These are phyloP conservation scores for Hemiprocne comata DNA, from an alignment of 2,113 vertebrate genomes.

Conservation along the genomic window DNA sequence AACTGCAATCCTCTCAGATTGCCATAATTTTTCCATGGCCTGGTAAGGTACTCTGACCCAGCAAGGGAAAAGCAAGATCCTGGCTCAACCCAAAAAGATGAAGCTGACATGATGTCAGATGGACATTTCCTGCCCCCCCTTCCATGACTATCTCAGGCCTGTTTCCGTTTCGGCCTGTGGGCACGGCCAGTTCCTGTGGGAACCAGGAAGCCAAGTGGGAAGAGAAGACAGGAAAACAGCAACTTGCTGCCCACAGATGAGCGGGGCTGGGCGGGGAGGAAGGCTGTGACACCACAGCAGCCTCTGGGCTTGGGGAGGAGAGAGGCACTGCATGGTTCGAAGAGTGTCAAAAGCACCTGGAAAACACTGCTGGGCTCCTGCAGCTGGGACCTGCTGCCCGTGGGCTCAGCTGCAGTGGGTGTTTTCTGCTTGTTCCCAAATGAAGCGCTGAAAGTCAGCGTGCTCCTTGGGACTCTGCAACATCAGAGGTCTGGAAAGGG, in stretches of 20 bases:
- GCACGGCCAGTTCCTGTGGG: conserved; percentile 79
- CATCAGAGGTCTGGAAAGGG: background rate
- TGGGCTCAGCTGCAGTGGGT: accelerated
- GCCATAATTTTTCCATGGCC: accelerated
- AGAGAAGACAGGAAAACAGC: conserved; percentile 62
- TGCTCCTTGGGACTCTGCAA: background rate
- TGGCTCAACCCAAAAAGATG: background rate
- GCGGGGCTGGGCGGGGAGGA: background rate
- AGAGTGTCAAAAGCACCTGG: background rate
- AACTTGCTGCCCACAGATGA: conserved; percentile 18
- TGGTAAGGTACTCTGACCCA: background rate
- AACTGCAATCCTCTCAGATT: background rate
- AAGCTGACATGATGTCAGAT: conserved; percentile 51
- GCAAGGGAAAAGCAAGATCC: background rate
- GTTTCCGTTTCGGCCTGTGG: conserved; percentile 56
- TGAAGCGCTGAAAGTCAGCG: accelerated
- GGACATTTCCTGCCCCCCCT: background rate
- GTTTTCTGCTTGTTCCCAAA: background rate
- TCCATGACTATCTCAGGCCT: conserved; percentile 36
- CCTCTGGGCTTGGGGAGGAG: background rate
- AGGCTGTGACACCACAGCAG: background rate
- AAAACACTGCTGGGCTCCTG: accelerated
- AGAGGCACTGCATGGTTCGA: background rate
- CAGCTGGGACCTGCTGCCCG: accelerated
- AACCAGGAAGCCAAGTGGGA: conserved; percentile 68